phyloP scores from a whole-genome alignment of 2,888 invertebrate species.

The Stenodera caucasica region DNA sequence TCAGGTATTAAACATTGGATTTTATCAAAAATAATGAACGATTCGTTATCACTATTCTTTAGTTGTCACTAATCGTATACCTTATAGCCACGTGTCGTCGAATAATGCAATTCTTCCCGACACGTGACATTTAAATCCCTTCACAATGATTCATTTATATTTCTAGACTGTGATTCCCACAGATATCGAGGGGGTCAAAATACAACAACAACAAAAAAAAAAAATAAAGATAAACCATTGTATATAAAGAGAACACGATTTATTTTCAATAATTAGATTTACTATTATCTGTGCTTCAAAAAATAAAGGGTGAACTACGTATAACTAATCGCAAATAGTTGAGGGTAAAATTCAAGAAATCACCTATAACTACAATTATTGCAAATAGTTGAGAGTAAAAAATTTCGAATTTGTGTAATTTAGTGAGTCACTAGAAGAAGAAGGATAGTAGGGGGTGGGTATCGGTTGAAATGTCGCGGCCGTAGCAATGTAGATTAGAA shows the following conservation, averaged over 20 bases:
- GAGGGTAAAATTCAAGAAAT: too few relatives aligned
- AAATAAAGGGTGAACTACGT: slow-evolving; percentile 16
- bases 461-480: slow-evolving; percentile 1
- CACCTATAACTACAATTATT: too few relatives aligned
- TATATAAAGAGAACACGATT: slow-evolving; percentile 45
- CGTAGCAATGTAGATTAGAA: slow-evolving; percentile 43
- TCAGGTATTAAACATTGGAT: slow-evolving; percentile 7
- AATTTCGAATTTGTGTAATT: background rate
- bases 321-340: too few relatives aligned
- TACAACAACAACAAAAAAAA: too few relatives aligned
- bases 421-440: slow-evolving; percentile 1
- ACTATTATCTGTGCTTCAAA: slow-evolving; percentile 32
- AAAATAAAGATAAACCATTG: slow-evolving; percentile 10
- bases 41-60: slow-evolving; percentile 51
- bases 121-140: slow-evolving; percentile 51
- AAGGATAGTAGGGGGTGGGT: background rate
- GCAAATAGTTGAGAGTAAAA: background rate
- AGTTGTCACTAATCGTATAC: slow-evolving; percentile 54
- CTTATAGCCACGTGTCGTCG: slow-evolving; percentile 49
- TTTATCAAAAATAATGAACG: slow-evolving; percentile 40
- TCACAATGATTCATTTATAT: slow-evolving; percentile 53
- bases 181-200: slow-evolving; percentile 35
- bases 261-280: slow-evolving; percentile 54
- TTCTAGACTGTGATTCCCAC: slow-evolving; percentile 51
- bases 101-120: slow-evolving; percentile 45